Conservation (phyloP, 2,797 vertebrate species). For the Merluccius polli region DNA sequence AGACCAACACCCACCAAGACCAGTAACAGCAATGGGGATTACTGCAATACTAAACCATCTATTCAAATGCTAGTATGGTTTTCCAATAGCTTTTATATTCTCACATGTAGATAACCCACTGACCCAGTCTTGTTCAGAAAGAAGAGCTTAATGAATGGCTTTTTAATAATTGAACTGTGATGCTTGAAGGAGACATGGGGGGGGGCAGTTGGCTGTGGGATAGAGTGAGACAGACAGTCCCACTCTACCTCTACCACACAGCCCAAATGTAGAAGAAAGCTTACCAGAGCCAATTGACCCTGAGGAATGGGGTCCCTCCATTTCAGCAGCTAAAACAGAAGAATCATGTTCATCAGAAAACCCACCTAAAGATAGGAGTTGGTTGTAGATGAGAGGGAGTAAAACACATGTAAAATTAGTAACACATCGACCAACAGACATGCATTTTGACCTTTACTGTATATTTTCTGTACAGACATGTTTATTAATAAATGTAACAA, state of each 20-base stretch:
- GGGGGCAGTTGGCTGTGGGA: background rate
- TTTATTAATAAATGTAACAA: background rate
- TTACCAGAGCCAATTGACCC: slow-evolving; percentile 74
- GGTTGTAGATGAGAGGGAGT: background rate
- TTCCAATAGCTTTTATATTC: background rate
- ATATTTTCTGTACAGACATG: background rate
- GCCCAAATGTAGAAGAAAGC: slow-evolving; percentile 36
- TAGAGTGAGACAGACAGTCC: background rate
- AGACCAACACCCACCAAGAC: slow-evolving; percentile 41
- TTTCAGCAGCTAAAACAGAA: slow-evolving; percentile 57
- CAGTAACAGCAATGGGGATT: slow-evolving; percentile 1
- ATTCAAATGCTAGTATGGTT: background rate
- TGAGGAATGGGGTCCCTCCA: slow-evolving; percentile 68
- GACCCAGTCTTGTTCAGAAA: background rate
- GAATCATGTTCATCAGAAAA: background rate
- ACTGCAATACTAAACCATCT: slow-evolving; percentile 2
- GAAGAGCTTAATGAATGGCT: background rate
- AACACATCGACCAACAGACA: background rate
- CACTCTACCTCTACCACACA: background rate
- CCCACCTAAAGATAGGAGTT: background rate
- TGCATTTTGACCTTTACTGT: background rate
- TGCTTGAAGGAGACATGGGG: slow-evolving; percentile 5
- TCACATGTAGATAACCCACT: background rate
- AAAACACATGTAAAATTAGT: background rate
- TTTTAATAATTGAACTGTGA: background rate